These are phyloP conservation scores for Leguminivora glycinivorella DNA, from an alignment of 1,140 invertebrate genomes.

Conservation along the genomic window DNA sequence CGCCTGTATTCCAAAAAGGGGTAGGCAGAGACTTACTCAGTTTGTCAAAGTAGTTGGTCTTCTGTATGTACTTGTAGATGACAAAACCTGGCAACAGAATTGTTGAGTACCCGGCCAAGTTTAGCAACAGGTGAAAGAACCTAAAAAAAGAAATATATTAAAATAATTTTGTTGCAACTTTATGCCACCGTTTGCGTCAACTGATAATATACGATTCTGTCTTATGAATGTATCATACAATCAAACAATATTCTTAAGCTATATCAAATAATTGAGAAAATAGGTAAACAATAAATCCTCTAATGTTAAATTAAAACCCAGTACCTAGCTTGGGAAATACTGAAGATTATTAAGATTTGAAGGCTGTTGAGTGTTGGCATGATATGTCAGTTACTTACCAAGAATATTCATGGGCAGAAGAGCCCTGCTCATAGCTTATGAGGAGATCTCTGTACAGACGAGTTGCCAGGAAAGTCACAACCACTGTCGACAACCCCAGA, in stretches of 20 bases:
- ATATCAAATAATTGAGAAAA: too few species aligned
- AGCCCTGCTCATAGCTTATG: constrained; percentile 65
- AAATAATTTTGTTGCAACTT: not conserved
- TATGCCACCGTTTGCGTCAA: too few species aligned
- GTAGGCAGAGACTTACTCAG: constrained; percentile 83
- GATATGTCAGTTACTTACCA: constrained; percentile 52
- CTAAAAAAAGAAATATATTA: constrained; percentile 72
- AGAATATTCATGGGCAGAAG: constrained; percentile 61
- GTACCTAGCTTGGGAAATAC: too few species aligned
- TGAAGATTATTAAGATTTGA: too few species aligned
- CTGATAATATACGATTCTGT: too few species aligned
- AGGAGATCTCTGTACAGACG: constrained; percentile 78
- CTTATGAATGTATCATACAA: too few species aligned
- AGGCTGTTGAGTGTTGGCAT: too few species aligned
- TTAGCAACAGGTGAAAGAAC: constrained; percentile 87
- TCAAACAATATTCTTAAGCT: too few species aligned
- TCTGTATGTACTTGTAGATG: constrained; percentile 90
- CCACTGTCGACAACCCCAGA: constrained; percentile 74
- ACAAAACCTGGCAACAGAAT: constrained; percentile 92
- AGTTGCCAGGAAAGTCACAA: constrained; percentile 78
- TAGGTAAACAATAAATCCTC: too few species aligned
- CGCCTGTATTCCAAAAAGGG: too few species aligned
- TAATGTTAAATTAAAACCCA: too few species aligned
- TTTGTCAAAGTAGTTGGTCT: constrained; percentile 90
- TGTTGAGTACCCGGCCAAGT: constrained; percentile 93